These are phyloP conservation scores for Solea senegalensis DNA, from an alignment of 2,113 vertebrate species.

Conservation along the genomic window DNA sequence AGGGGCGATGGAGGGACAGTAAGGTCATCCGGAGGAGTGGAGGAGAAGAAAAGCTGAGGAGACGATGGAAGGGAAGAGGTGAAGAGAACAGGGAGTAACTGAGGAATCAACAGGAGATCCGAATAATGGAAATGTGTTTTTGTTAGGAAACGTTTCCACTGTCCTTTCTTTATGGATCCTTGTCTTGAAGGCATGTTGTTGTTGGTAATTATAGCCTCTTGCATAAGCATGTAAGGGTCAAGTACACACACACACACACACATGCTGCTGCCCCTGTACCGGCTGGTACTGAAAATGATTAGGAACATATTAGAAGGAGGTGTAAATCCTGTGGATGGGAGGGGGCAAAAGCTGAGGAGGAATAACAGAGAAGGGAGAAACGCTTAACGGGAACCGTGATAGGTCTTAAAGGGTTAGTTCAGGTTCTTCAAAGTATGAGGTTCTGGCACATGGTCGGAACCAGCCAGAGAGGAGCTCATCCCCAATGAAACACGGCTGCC, in stretches of 20 bases:
- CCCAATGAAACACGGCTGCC: no score
- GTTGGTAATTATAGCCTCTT: not conserved
- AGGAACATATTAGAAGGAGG: not conserved
- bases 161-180: not conserved
- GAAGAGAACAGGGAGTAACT: not conserved
- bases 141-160: not conserved
- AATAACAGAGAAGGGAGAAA: no score
- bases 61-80: not conserved
- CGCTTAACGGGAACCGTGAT: no score
- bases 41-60: no score
- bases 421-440: no score
- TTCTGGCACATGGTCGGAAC: no score
- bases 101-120: not conserved
- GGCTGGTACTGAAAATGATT: not conserved
- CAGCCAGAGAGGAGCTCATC: no score
- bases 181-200: not conserved
- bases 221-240: not conserved
- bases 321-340: not conserved
- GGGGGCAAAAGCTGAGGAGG: no score
- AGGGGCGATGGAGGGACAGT: not conserved
- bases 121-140: not conserved
- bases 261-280: not conserved
- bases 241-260: not conserved
- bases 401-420: no score
- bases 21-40: not conserved